Base-by-base conservation (phyloP, 2,797 vertebrate species). In the Myripristis murdjan region DNA sequence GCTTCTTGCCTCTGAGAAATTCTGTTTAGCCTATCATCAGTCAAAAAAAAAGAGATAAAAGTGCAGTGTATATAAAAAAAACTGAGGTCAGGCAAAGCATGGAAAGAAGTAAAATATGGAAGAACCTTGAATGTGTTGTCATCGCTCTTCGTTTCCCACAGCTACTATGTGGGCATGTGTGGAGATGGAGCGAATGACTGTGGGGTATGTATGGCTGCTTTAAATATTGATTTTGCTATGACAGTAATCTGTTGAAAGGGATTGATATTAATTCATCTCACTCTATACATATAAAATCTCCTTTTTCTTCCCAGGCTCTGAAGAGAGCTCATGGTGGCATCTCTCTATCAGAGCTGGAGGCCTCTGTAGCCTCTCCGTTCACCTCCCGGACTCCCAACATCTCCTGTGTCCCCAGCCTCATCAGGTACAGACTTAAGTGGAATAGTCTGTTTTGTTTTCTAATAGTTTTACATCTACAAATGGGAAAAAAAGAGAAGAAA, bases 181-280 rank as follows among this genome's bases (percentile, higher is more conserved):
- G 98, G 98, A 77, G 98, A 99, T 37, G 98, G 98, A 53, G 98
- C 98, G 51, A 99, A 99, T 49, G 98, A 99, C 86, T 99, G 98
- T 89, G 98, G 98, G 39, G 98, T 99, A 94, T 91, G 97, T 96
- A 84, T 7, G 48, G 10, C n/a, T 9, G 1, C 18, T 43, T 74
- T 1, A 2, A 28, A 15, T 51, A 18, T 11, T 0, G 52, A 54
- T 4, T 1, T 49, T 8, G 1, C 1, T 63, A n/a, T 57, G 6
- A 68, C 3, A 54, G 5, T 20, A 54, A 5, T 41, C 5, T 0
- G 1, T 7, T 68, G 4, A 44, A n/a, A 2, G 33, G 4, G 6
- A 26, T 16, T 2, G 16, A 9, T 16, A 8, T 31, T 28, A 28
- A 28, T 28, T 26, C 15, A 52, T 22, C n/a, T 10, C 15, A 35